Evolutionary conservation across 2,113 vertebrate species (phyloP).

Genomic region (Podarcis cretensis): DNA sequence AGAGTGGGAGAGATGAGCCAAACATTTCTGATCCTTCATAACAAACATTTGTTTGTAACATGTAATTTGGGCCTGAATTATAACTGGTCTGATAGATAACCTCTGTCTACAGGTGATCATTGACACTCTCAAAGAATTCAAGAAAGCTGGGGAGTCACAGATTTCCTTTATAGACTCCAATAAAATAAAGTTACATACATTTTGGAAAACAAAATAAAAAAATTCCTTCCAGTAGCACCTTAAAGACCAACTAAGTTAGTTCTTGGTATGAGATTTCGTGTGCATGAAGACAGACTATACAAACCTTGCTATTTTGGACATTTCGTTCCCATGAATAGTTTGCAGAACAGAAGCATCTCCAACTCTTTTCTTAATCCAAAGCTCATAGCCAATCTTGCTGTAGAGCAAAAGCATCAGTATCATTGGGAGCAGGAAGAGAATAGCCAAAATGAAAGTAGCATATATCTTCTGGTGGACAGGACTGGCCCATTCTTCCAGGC

Average conservation of each 20-base stretch:
- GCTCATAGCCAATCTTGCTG: conserved; percentile 74
- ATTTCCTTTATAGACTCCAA: background rate
- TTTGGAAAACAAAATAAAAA: no score
- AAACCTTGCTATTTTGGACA: conserved; percentile 79
- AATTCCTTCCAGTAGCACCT: no score
- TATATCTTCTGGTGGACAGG: conserved; percentile 73
- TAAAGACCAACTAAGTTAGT: no score
- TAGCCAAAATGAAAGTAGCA: conserved; percentile 73
- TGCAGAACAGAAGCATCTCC: conserved; percentile 76
- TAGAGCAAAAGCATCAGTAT: conserved; percentile 76
- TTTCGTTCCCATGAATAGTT: conserved; percentile 74
- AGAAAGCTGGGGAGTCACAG: background rate
- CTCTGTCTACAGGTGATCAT: background rate
- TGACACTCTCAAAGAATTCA: background rate
- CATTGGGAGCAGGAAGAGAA: conserved; percentile 78
- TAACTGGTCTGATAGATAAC: background rate
- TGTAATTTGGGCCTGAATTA: background rate
- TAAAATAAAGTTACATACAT: background rate
- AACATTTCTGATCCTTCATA: no score
- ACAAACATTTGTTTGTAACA: background rate
- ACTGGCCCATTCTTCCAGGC: conserved; percentile 78
- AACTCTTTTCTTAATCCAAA: conserved; percentile 81
- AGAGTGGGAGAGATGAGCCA: background rate
- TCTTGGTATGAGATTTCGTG: no score
- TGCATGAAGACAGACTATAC: no score